Evolutionary conservation across 1,140 invertebrate genomes (phyloP), one percentile per base, ranked within the genome.

Genomic region (Nomia melanderi): DNA sequence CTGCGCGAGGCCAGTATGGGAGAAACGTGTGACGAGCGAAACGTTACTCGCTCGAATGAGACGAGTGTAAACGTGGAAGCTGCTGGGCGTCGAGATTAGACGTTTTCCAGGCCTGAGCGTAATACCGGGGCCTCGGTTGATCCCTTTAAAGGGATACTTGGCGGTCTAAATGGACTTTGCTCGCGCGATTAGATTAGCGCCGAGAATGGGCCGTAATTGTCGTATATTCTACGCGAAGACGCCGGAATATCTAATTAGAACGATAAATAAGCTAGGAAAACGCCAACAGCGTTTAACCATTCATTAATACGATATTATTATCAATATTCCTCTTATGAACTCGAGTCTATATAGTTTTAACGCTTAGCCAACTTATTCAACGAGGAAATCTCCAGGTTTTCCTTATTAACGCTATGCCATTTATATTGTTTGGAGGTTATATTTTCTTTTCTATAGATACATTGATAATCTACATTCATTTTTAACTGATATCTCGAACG

Each of bases 71-170:
- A 12, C 27, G 53, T 20, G 27, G 72, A 67, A 57, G 56, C 53
- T 31, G 63, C 14, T 27, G 12, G 66, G 17, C 27, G 63, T 67
- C 53, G 56, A 75, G 64, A 74, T 74, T 74, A 66, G 72, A 74
- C 72, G 50, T 56, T 74, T 65, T 66, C 50, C 63, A 57, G 63
- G 29, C 36, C 14, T 7, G 41, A 12, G 9, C 25, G 36, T 67
- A 75, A 59, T 74, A 47, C 72, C 53, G 25, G 14, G 20, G 14
- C 39, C 53, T n/a, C 33, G 17, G 72, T 39, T 75, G 57, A 67
- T 57, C 72, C 72, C 53, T 67, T 57, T 67, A 75, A 67, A 75
- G 72, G 25, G 72, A 75, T 75, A 59, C 72, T 75, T 67, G 72
- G 64, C 53, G 39, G 63, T 67, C 29, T 67, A 67, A 75, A 75